phyloP scores from a whole-genome alignment of 2,113 vertebrate species.

The Corythoichthys intestinalis region DNA sequence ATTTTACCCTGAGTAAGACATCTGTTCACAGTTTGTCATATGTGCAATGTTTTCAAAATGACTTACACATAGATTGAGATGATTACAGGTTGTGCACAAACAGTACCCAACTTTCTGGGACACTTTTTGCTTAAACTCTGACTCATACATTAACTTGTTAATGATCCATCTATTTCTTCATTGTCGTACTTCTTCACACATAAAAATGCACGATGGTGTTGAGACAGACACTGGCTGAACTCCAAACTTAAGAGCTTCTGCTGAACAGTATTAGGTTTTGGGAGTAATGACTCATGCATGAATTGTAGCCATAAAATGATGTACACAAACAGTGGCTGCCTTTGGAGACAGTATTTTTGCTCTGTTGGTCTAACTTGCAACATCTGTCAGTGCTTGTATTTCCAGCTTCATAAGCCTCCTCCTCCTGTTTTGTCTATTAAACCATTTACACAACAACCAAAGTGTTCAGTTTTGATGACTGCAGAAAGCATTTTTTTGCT shows the following conservation, averaged over 20 bases:
- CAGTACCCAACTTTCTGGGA: not conserved
- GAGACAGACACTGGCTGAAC: not conserved
- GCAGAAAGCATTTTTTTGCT: not conserved
- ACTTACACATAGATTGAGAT: not conserved
- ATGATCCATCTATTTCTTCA: no score
- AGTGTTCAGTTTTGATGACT: slow-evolving; percentile 10
- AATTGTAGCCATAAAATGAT: not conserved
- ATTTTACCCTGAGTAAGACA: slow-evolving; percentile 1
- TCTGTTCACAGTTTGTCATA: not conserved
- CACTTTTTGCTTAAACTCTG: not conserved
- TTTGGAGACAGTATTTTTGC: not conserved
- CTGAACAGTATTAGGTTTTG: not conserved
- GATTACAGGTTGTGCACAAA: not conserved
- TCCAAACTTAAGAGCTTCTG: not conserved
- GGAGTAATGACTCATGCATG: not conserved
- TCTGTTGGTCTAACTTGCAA: slow-evolving; percentile 10
- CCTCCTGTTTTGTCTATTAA: slow-evolving; percentile 22
- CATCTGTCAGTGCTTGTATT: slow-evolving; percentile 47
- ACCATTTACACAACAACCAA: slow-evolving; percentile 8
- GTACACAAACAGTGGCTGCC: not conserved
- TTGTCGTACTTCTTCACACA: no score
- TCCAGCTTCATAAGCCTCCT: slow-evolving; percentile 22
- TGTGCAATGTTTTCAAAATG: not conserved
- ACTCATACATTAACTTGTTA: not conserved
- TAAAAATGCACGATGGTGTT: no score